Conservation (phyloP, 2,888 invertebrate genomes). For the Athalia cordata region DNA sequence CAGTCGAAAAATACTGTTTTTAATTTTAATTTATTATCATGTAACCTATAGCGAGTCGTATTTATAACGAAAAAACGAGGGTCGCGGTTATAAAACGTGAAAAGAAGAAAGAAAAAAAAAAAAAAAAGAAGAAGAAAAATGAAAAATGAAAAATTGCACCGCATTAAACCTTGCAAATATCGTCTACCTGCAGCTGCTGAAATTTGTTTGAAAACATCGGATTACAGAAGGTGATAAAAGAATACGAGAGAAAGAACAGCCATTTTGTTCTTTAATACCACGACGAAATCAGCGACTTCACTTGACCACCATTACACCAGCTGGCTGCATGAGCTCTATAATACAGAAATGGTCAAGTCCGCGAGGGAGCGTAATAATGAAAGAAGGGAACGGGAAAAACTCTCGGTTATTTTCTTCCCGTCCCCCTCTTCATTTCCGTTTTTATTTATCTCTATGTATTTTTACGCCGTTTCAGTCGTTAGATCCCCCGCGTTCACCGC, state of each 20-base stretch:
- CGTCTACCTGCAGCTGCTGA: too few species aligned
- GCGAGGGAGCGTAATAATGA: conserved; percentile 2
- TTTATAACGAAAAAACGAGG: too few species aligned
- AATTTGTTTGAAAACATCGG: too few species aligned
- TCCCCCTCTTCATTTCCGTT: background rate
- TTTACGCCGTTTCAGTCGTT: background rate
- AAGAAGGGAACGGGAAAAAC: background rate
- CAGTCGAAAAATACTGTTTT: background rate
- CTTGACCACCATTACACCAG: background rate
- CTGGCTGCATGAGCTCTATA: background rate
- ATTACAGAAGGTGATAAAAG: background rate
- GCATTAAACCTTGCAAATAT: too few species aligned
- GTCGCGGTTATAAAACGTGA: too few species aligned
- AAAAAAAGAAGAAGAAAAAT: too few species aligned
- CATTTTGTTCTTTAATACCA: background rate
- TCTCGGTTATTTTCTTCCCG: background rate
- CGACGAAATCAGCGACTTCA: background rate
- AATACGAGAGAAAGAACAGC: background rate
- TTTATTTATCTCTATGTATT: background rate
- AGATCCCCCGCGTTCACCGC: background rate
- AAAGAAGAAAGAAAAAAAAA: too few species aligned
- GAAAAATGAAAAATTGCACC: too few species aligned
- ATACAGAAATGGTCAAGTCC: background rate
- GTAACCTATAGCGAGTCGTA: too few species aligned
- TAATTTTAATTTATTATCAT: background rate